Base-by-base conservation (phyloP, 2,888 invertebrate genomes). In the Ptychoptera contaminata region DNA sequence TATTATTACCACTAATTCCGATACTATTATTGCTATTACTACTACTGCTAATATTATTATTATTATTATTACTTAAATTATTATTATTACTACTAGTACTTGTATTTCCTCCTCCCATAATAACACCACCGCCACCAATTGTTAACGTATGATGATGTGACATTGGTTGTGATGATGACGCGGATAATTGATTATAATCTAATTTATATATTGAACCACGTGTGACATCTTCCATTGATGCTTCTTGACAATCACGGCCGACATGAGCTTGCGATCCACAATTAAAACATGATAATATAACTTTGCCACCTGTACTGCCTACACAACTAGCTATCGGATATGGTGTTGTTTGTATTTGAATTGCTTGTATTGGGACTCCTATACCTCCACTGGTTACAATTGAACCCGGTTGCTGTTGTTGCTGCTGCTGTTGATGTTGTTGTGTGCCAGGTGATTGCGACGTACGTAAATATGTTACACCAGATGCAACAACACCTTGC, bases 201-300 rank as follows among this genome's bases (percentile, higher is more conserved):
- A 81, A 65, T 62, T 75, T 77, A 57, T 78, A 81, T 49, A 75
- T 73, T 51, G 77, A 76, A 51, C 77, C 76, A 54, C 80, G 74
- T 36, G 88, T 86, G 67, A 90, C 83, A 65, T 90, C 88, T 63
- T 94, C 92, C 77, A 93, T 87, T 46, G 87, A 87, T 50, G 82
- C 82, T 61, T 88, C 88, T 58, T 82, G 82, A 63, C 93, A 94
- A 54, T 92, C 92, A 55, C 76, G 72, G 16, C 90, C 90, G 42
- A 75, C 72, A 64, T 94, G 93, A 43, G 76, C 81, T 45, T 77
- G 74, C 44, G 80, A 82, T 48, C 93, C 93, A 68, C 94, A 94
- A 64, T 93, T 94, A 70, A 84, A 92, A 67, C 93, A 94, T 37
- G 85, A 83, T 32, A 63, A 37, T 40, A 35, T 42, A 8, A n/a